Conservation (phyloP, 2,113 vertebrate genomes). For the Ascaphus truei region DNA sequence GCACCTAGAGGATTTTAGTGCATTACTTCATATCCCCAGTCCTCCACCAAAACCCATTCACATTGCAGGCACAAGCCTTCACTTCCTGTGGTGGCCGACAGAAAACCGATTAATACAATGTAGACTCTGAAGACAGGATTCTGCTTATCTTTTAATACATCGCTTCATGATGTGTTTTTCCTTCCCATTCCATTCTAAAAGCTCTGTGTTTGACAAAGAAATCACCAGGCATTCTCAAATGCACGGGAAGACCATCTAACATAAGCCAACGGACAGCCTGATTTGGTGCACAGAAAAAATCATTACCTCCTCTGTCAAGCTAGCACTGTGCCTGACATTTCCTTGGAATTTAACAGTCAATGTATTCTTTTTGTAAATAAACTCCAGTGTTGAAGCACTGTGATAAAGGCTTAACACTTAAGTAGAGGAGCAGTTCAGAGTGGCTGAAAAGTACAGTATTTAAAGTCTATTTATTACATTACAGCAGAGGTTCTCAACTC, state of each 20-base stretch:
- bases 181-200: neutral
- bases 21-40: neutral
- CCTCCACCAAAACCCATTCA: slow-evolving; percentile 11
- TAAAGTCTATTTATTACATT: too few relatives aligned
- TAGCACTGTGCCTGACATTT: slow-evolving; percentile 16
- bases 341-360: neutral
- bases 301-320: neutral
- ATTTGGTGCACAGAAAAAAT: neutral
- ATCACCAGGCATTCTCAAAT: neutral
- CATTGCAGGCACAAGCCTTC: slow-evolving; percentile 2
- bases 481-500: too few relatives aligned
- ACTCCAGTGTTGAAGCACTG: neutral
- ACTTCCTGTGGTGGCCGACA: slow-evolving; percentile 5
- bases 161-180: neutral
- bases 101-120: slow-evolving; percentile 7
- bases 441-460: too few relatives aligned
- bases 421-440: neutral
- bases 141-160: slow-evolving; percentile 27
- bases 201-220: neutral
- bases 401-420: neutral
- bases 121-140: slow-evolving; percentile 2
- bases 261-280: neutral
- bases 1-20: slow-evolving; percentile 4
- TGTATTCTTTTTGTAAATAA: neutral
- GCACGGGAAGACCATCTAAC: neutral